Base-by-base conservation (phyloP, 2,888 invertebrate genomes). In the Metalampra italica region DNA sequence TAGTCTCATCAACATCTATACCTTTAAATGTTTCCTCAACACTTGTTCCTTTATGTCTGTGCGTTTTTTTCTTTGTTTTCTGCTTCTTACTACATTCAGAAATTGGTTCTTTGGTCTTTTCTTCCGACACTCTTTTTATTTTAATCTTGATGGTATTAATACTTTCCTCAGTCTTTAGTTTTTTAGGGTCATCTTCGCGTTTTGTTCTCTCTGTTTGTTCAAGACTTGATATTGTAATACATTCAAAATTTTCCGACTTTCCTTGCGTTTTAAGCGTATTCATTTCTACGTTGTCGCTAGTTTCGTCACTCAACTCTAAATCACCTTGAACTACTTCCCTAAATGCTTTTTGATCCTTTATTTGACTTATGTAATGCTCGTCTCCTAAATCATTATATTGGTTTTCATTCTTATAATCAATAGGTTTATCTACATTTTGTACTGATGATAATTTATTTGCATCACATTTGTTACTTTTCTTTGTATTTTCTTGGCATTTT, bases 251-350 rank as follows among this genome's bases (percentile, higher is more conserved):
- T 38, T 38, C 11, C 12, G 8, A 38, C 29, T 42, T 13, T 29
- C n/a, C 8, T 29, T 14, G 13, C 7, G 2, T 38, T 9, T 13
- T 12, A 9, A 29, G 12, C n/a, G 12, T 42, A 9, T 30, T 30
- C 30, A 11, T 47, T 42, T 53, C 40, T 45, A 45, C 9, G 54
- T 67, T 67, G 55, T 85, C 85, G 53, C 70, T 75, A 40, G 66
- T 74, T 53, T 85, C 87, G 52, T 89, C 88, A 63, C 87, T 89
- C 51, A 88, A 62, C 57, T 82, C 75, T 59, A 89, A 76, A 69
- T 88, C 88, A 32, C 71, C 74, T 59, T 72, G 81, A 38, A 89
- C 75, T 11, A 70, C 73, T 56, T 67, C 65, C 54, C 59, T 64
- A 12, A 42, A 30, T 22, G 13, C n/a, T 7, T 30, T 42, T 29